Percentiles rank a stretch among this genome's conserved stretches.
phyloP scores from a whole-genome alignment of 2,113 vertebrate genomes.

The Pelecanus crispus region DNA sequence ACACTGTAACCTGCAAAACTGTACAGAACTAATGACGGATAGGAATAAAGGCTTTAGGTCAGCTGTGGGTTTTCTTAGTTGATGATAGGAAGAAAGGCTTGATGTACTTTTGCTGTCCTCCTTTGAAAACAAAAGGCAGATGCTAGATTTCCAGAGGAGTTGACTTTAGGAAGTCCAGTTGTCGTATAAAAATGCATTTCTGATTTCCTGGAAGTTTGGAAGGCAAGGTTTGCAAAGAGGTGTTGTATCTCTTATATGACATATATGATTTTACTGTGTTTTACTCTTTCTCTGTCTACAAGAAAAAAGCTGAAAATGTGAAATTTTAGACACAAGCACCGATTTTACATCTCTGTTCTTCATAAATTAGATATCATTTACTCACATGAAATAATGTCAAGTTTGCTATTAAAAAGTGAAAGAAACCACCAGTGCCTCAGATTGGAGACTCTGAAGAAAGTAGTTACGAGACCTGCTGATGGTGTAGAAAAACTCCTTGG shows the following conservation, averaged over 20 bases:
- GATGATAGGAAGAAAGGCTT: not conserved
- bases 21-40: fast-evolving
- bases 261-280: not conserved
- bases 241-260: not conserved
- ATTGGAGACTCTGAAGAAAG: not conserved
- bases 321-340: not conserved
- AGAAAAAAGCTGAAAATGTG: not conserved
- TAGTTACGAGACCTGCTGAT: not conserved
- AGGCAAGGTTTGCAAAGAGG: not conserved
- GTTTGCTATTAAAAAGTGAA: not conserved
- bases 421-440: not conserved
- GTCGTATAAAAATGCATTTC: not conserved
- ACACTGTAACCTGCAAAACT: not conserved
- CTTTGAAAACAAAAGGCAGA: not conserved
- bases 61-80: fast-evolving
- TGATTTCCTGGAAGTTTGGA: not conserved
- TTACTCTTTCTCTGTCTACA: not conserved
- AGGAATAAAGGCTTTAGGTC: not conserved
- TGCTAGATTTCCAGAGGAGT: not conserved
- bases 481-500: not conserved
- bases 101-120: not conserved
- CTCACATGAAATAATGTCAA: not conserved
- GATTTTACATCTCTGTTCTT: not conserved
- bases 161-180: not conserved
- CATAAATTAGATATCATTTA: not conserved